A percentile compares a stretch with the other conserved stretches of the same genome.
These are phyloP conservation scores for Parascotia fuliginaria DNA, from an alignment of 2,888 invertebrate genomes.

Conservation along the genomic window DNA sequence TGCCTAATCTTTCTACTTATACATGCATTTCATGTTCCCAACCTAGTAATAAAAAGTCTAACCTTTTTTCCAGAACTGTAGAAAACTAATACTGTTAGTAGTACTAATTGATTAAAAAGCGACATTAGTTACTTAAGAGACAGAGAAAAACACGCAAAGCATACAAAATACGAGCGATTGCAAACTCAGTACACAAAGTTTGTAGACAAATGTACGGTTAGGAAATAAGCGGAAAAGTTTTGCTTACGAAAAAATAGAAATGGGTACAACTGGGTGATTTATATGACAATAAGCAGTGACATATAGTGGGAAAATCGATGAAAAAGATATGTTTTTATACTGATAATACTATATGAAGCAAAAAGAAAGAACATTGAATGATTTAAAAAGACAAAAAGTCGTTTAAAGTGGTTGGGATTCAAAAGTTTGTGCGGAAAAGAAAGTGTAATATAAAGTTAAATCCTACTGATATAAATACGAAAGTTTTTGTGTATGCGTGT, in stretches of 20 bases:
- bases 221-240: neutral
- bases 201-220: neutral
- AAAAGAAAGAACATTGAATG: too few relatives aligned
- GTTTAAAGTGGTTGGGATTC: too few relatives aligned
- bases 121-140: conserved; percentile 34
- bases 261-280: neutral
- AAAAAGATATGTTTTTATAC: neutral
- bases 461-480: too few relatives aligned
- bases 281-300: neutral
- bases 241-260: neutral
- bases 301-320: neutral
- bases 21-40: too few relatives aligned
- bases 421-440: too few relatives aligned
- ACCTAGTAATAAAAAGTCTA: too few relatives aligned
- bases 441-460: too few relatives aligned
- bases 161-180: conserved; percentile 29
- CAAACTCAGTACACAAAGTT: neutral
- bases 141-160: conserved; percentile 37
- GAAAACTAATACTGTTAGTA: conserved; percentile 20
- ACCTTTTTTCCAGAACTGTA: neutral
- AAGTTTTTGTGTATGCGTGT: too few relatives aligned
- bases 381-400: too few relatives aligned
- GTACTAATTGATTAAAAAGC: conserved; percentile 40
- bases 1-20: too few relatives aligned
- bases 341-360: too few relatives aligned